A percentile compares a stretch with the other conserved stretches of the same genome.
Evolutionary conservation across 2,888 invertebrate species (phyloP).

Genomic region (Drosophila hamatofila): DNA sequence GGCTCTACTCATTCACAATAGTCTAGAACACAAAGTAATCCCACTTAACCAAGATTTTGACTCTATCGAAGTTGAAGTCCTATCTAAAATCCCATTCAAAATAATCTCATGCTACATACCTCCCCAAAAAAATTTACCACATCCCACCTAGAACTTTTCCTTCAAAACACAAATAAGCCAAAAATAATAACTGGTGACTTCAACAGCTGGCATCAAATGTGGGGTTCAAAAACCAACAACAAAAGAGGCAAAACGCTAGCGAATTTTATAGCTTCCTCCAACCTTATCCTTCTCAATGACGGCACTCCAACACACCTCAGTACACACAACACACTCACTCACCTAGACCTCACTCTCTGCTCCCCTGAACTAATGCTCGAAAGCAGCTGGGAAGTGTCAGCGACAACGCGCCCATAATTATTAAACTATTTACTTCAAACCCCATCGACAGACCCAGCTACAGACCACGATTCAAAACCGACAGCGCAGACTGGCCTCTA

Average conservation of each 20-base stretch:
- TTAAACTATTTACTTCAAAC: not conserved
- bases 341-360: not conserved
- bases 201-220: constrained; percentile 1
- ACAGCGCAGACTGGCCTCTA: not conserved
- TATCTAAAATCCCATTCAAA: not conserved
- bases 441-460: not conserved
- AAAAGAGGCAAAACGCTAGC: not conserved
- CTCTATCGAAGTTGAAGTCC: not conserved
- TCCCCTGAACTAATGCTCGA: not conserved
- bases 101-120: not conserved
- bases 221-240: not conserved
- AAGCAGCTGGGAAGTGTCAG: not conserved
- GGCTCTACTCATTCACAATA: not conserved
- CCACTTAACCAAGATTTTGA: not conserved
- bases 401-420: constrained; percentile 1
- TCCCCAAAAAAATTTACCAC: not conserved
- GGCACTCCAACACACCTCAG: constrained; percentile 1
- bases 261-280: not conserved
- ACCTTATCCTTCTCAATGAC: not conserved
- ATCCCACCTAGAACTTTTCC: not conserved
- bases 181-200: constrained; percentile 1
- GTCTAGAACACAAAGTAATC: constrained; percentile 2
- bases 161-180: constrained; percentile 1
- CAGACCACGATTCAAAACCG: not conserved
- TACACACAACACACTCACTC: not conserved